Conservation (phyloP, 1,140 invertebrate genomes). For the Adelges cooleyi region DNA sequence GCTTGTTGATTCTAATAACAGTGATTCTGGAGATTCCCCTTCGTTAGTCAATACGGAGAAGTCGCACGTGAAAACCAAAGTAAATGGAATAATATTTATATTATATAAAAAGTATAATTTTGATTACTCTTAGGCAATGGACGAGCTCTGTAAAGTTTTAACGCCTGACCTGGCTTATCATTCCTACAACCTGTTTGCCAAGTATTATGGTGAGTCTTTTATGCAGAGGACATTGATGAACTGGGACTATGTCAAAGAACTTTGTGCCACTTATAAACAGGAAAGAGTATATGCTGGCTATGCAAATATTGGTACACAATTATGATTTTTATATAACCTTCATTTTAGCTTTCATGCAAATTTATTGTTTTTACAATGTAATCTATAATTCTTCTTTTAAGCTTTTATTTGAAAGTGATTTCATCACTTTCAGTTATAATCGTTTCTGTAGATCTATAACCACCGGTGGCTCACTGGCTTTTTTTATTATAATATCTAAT, state of each 20-base stretch:
- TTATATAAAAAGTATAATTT: neutral
- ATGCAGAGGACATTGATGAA: constrained; percentile 64
- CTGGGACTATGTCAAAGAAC: constrained; percentile 57
- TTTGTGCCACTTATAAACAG: constrained; percentile 42
- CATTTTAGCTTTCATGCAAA: neutral
- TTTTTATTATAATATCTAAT: no score
- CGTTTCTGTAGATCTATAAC: no score
- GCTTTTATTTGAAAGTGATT: no score
- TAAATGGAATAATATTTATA: neutral
- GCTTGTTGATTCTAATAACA: constrained; percentile 6
- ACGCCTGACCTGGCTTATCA: constrained; percentile 69
- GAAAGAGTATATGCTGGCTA: constrained; percentile 24
- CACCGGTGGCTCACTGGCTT: no score
- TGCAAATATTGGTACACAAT: constrained; percentile 13
- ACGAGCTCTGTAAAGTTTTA: constrained; percentile 71
- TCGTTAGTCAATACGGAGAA: constrained; percentile 15
- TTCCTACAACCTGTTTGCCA: constrained; percentile 62
- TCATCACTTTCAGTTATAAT: no score
- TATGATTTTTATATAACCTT: neutral
- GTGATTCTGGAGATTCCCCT: constrained; percentile 31
- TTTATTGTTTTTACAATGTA: neutral
- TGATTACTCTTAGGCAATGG: constrained; percentile 44
- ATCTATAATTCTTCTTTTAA: neutral
- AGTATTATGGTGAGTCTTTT: constrained; percentile 57
- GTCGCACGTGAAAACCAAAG: constrained; percentile 24